Conservation (phyloP, 2,113 vertebrate genomes). For the Polypterus bichir region DNA sequence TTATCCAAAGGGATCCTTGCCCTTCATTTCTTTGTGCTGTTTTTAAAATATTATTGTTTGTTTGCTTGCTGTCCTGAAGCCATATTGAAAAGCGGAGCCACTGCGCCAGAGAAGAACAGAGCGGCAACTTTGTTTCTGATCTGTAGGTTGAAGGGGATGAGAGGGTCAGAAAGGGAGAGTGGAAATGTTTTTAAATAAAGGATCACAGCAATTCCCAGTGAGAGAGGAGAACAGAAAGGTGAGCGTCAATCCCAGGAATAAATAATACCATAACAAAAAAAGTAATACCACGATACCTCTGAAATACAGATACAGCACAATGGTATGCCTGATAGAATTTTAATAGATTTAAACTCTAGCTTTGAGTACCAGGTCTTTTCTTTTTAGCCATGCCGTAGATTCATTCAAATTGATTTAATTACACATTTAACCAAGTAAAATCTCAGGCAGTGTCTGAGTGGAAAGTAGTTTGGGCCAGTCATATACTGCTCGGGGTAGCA, state of each 20-base stretch:
- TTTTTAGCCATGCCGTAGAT: no score
- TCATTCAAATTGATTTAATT: no score
- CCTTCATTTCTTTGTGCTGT: slow-evolving; percentile 48
- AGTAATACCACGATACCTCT: no score
- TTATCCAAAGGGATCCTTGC: slow-evolving; percentile 44
- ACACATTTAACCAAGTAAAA: no score
- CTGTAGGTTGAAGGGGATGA: slow-evolving; percentile 35
- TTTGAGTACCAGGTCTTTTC: no score
- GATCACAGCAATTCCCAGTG: slow-evolving; percentile 36
- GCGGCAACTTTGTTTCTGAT: slow-evolving; percentile 48
- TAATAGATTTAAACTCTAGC: no score
- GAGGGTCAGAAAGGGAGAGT: slow-evolving; percentile 42
- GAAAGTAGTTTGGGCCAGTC: no score
- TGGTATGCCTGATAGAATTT: no score
- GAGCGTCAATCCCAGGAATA: slow-evolving; percentile 34
- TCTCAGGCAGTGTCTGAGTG: no score
- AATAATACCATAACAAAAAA: no score
- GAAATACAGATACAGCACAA: no score
- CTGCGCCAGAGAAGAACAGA: slow-evolving; percentile 41
- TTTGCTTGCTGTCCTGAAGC: slow-evolving; percentile 55
- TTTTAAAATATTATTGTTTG: slow-evolving; percentile 39
- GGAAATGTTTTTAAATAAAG: slow-evolving; percentile 61
- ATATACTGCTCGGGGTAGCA: no score
- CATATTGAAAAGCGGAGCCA: slow-evolving; percentile 51
- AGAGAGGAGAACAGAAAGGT: slow-evolving; percentile 42